A percentile compares a stretch with the other conserved stretches of the same genome.
Conservation (phyloP, 2,797 vertebrate genomes). For the Mycteria americana region DNA sequence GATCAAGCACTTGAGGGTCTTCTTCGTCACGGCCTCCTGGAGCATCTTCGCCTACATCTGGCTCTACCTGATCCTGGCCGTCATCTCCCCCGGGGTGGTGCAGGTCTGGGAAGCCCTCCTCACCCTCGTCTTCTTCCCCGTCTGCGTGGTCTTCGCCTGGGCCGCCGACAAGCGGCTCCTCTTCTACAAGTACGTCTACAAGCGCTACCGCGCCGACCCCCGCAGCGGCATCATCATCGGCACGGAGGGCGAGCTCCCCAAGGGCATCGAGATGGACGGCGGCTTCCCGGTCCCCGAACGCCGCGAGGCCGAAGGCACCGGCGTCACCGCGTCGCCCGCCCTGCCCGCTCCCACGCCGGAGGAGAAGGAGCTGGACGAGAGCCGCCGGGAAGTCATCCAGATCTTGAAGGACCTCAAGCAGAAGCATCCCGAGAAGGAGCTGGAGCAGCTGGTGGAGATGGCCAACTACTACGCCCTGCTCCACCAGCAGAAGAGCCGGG, state of each 20-base stretch:
- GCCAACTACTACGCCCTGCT: constrained; percentile 89
- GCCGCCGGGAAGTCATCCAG: constrained; percentile 90
- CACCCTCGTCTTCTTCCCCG: constrained; percentile 91
- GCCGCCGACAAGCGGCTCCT: constrained; percentile 91
- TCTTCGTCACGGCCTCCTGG: constrained; percentile 92
- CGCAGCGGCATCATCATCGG: constrained; percentile 94
- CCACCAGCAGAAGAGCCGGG: constrained; percentile 94
- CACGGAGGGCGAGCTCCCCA: constrained; percentile 87
- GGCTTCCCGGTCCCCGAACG: neutral
- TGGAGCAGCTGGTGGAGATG: constrained; percentile 92
- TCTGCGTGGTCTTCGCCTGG: constrained; percentile 93
- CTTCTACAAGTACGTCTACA: constrained; percentile 95
- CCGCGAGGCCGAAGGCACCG: neutral
- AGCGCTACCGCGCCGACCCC: constrained; percentile 90
- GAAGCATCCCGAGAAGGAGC: constrained; percentile 92
- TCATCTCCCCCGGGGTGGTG: constrained; percentile 90
- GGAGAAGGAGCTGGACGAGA: constrained; percentile 84
- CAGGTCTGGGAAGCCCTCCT: constrained; percentile 93
- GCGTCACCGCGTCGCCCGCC: constrained; percentile 1
- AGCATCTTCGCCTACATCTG: constrained; percentile 96
- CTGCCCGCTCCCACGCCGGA: constrained; percentile 57
- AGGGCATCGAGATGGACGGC: constrained; percentile 70
- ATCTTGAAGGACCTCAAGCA: constrained; percentile 95
- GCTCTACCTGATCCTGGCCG: constrained; percentile 92
- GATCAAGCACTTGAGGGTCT: constrained; percentile 93